Conservation (phyloP, 2,888 invertebrate genomes). For the Mantis religiosa region DNA sequence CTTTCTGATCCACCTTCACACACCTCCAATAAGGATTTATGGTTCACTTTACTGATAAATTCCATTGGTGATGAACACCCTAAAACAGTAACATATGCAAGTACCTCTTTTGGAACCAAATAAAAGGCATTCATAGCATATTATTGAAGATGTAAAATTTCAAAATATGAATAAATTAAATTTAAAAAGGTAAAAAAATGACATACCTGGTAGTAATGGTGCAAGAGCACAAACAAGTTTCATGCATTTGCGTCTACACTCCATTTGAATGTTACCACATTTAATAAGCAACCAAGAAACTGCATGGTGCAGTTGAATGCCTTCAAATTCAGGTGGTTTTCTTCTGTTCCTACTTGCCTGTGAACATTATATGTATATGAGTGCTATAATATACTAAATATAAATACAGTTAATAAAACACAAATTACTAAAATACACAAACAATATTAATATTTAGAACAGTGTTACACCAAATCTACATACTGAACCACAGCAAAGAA, state of each 20-base stretch:
- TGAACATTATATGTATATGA: not conserved
- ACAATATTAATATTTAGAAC: no score
- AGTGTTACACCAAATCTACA: no score
- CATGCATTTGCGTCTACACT: constrained; percentile 49
- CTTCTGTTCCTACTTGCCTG: constrained; percentile 37
- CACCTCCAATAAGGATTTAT: constrained; percentile 22
- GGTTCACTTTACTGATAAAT: not conserved
- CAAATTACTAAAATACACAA: no score
- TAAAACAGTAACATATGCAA: not conserved
- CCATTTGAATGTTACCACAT: constrained; percentile 44
- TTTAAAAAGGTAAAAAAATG: not conserved
- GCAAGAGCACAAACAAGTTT: constrained; percentile 46
- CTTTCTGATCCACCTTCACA: constrained; percentile 22
- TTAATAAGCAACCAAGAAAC: constrained; percentile 50
- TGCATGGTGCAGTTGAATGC: constrained; percentile 43
- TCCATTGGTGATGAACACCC: not conserved
- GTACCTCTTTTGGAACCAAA: no score
- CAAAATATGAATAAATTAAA: not conserved
- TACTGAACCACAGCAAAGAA: no score
- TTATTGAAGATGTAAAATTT: not conserved
- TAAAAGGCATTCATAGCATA: not conserved
- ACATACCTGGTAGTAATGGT: constrained; percentile 35
- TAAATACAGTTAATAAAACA: no score
- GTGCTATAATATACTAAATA: no score
- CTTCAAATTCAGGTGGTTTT: constrained; percentile 45